Conservation (phyloP, 2,113 vertebrate species). For the Etheostoma spectabile region DNA sequence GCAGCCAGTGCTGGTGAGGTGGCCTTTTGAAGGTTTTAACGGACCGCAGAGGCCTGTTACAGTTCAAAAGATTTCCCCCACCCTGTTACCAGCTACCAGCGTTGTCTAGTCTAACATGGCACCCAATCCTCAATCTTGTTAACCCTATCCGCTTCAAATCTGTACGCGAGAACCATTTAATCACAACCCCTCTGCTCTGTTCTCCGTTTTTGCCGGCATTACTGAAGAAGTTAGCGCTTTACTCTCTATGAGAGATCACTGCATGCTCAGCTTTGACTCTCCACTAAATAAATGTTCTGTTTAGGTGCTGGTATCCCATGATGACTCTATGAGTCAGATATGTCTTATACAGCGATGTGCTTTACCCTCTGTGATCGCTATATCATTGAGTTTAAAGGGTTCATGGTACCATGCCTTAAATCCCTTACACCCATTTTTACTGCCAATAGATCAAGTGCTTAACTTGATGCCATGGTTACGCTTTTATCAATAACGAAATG, state of each 20-base stretch:
- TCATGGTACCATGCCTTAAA: constrained; percentile 10
- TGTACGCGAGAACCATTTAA: constrained; percentile 14
- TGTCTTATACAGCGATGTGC: neutral
- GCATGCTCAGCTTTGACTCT: constrained; percentile 3
- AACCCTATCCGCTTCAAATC: neutral
- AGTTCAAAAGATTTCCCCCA: neutral
- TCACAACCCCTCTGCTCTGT: neutral
- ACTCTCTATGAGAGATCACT: constrained; percentile 54
- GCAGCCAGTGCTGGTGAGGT: no score
- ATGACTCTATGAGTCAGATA: constrained; percentile 48
- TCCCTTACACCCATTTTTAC: neutral
- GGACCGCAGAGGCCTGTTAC: neutral
- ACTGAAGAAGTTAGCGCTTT: neutral
- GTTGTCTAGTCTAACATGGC: constrained; percentile 1
- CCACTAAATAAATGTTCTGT: neutral
- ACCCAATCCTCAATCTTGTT: constrained; percentile 14
- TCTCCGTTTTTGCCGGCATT: neutral
- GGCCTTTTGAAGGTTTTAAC: neutral
- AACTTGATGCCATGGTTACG: neutral
- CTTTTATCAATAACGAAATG: neutral
- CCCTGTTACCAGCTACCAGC: neutral
- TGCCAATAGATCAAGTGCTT: neutral
- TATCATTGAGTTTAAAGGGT: neutral
- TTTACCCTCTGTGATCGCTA: neutral
- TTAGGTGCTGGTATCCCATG: neutral